A percentile compares a stretch with the other conserved stretches of the same genome.
Evolutionary conservation across 2,113 vertebrate species (phyloP).

Genomic region (Dipodomys stephensi): DNA sequence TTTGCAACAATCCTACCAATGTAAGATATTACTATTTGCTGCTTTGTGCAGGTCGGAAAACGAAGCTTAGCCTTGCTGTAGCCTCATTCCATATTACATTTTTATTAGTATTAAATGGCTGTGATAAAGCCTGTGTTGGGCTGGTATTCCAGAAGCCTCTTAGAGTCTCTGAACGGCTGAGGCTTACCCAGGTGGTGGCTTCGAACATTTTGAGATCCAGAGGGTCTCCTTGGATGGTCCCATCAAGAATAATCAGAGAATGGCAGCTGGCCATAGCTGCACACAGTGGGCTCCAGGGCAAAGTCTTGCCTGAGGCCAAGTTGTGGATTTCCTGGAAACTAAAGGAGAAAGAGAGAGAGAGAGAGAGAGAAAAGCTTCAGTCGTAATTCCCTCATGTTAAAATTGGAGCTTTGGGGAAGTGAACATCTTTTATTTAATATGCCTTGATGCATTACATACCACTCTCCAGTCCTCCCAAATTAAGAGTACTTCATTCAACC

Average conservation of each 20-base stretch:
- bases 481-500: background rate
- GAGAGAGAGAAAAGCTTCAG: background rate
- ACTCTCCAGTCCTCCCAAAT: background rate
- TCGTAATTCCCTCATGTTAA: background rate
- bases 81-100: background rate
- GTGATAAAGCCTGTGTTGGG: background rate
- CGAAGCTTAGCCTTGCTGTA: background rate
- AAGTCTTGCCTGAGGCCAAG: slow-evolving; percentile 65
- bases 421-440: background rate
- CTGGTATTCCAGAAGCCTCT: background rate
- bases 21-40: background rate
- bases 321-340: slow-evolving; percentile 83
- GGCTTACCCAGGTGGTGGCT: slow-evolving; percentile 82
- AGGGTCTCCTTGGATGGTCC: slow-evolving; percentile 83
- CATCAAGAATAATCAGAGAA: slow-evolving; percentile 80
- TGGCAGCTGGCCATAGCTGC: slow-evolving; percentile 83
- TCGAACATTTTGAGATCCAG: slow-evolving; percentile 86
- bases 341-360: background rate
- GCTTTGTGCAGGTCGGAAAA: background rate
- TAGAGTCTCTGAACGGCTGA: slow-evolving; percentile 1
- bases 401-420: background rate
- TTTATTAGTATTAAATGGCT: background rate
- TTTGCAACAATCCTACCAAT: background rate
- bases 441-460: background rate
- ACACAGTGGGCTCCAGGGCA: slow-evolving; percentile 78